A percentile compares a stretch with the other conserved stretches of the same genome.
Evolutionary conservation across 1,140 invertebrate species (phyloP).

Genomic region (Zaprionus ghesquierei): DNA sequence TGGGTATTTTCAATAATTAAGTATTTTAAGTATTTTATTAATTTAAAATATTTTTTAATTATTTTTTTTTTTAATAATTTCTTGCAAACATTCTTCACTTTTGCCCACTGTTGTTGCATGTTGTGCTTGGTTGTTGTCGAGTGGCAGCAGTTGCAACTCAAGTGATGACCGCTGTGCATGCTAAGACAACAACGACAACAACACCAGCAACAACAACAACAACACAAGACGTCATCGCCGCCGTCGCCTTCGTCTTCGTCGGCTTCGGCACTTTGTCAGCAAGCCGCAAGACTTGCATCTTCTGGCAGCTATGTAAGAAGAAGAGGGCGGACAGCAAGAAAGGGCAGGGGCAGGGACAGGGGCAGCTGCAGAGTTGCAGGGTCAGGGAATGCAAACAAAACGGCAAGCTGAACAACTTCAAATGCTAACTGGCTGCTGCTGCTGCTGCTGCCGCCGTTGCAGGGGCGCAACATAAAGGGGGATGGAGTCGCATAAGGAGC

Average conservation of each 20-base stretch:
- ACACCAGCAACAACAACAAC: neutral
- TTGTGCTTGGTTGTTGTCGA: neutral
- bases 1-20: too few relatives aligned
- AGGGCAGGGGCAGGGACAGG: neutral
- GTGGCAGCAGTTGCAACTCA: conserved; percentile 14
- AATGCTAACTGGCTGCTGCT: conserved; percentile 48
- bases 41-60: neutral
- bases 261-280: conserved; percentile 30
- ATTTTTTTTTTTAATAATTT: neutral
- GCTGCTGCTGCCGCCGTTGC: neutral
- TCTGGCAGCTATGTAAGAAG: neutral
- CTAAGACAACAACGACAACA: neutral
- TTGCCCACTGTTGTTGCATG: neutral
- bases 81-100: neutral
- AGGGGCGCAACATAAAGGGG: neutral
- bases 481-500: neutral
- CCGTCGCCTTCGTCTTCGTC: neutral
- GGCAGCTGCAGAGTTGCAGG: neutral
- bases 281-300: conserved; percentile 28
- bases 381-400: conserved; percentile 46
- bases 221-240: neutral
- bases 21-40: neutral
- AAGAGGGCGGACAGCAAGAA: conserved; percentile 3
- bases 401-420: conserved; percentile 51
- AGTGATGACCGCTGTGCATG: conserved; percentile 25